phyloP scores from a whole-genome alignment of 2,888 invertebrate genomes.

The Ophion obscuratus region DNA sequence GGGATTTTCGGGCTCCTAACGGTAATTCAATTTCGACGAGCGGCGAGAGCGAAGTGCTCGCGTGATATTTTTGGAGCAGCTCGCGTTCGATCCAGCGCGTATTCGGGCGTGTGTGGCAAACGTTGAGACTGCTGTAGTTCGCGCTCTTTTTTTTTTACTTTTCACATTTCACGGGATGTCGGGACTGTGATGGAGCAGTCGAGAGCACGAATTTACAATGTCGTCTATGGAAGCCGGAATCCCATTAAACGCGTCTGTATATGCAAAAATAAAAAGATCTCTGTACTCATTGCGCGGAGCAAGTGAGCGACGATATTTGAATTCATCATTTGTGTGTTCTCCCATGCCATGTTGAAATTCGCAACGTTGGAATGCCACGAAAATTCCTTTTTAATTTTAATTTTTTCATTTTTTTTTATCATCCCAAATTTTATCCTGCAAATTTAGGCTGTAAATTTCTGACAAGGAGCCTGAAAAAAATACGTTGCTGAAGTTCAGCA shows the following conservation, averaged over 20 bases:
- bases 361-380: too few relatives aligned
- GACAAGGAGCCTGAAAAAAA: too few relatives aligned
- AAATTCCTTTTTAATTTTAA: too few relatives aligned
- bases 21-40: constrained; percentile 54
- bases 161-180: neutral
- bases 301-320: too few relatives aligned
- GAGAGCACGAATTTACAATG: neutral
- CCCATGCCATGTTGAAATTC: too few relatives aligned
- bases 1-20: constrained; percentile 30
- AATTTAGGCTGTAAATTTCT: too few relatives aligned
- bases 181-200: neutral
- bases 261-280: neutral
- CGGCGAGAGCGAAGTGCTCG: constrained; percentile 16
- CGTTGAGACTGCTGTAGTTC: neutral
- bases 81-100: neutral
- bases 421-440: too few relatives aligned
- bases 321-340: too few relatives aligned
- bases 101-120: neutral
- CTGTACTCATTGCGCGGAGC: too few relatives aligned
- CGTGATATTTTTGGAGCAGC: constrained; percentile 11
- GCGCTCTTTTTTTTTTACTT: neutral
- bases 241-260: neutral
- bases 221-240: neutral
- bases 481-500: too few relatives aligned
- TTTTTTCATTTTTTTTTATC: too few relatives aligned